phyloP scores from a whole-genome alignment of 1,140 invertebrate species.

The Wiebesia pumilae region DNA sequence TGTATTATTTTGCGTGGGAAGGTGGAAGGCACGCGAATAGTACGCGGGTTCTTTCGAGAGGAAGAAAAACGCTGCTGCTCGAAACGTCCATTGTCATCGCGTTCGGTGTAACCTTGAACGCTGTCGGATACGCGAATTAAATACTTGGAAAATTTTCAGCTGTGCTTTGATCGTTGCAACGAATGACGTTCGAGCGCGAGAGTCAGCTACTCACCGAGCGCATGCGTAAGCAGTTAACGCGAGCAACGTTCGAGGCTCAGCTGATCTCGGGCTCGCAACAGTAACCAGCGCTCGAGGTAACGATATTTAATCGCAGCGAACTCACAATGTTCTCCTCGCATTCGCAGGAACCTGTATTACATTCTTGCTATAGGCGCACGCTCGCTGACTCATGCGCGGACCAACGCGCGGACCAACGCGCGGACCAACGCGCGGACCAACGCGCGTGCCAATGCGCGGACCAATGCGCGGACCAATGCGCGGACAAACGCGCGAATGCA shows the following conservation, averaged over 20 bases:
- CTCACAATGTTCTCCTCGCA: not conserved
- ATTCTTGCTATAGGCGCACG: not conserved
- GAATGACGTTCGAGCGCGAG: not conserved
- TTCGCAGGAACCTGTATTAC: not conserved
- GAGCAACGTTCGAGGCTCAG: not conserved
- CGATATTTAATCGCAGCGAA: not conserved
- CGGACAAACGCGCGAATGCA: not conserved
- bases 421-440: no score
- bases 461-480: not conserved
- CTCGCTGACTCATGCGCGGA: no score
- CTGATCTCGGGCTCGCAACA: not conserved
- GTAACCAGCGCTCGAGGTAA: not conserved
- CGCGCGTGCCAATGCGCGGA: not conserved
- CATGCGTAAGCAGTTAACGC: not conserved
- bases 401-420: no score
- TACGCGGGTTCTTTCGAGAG: not conserved
- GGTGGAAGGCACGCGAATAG: not conserved
- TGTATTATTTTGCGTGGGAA: not conserved
- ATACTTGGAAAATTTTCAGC: slow-evolving; percentile 17
- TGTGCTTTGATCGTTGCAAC: not conserved
- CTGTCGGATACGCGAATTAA: slow-evolving; percentile 16
- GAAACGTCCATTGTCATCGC: not conserved
- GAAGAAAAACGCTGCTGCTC: not conserved
- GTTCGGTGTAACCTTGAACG: not conserved
- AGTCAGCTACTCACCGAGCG: not conserved